phyloP scores from a whole-genome alignment of 2,888 invertebrate species.

The Ornithoptera priamus region DNA sequence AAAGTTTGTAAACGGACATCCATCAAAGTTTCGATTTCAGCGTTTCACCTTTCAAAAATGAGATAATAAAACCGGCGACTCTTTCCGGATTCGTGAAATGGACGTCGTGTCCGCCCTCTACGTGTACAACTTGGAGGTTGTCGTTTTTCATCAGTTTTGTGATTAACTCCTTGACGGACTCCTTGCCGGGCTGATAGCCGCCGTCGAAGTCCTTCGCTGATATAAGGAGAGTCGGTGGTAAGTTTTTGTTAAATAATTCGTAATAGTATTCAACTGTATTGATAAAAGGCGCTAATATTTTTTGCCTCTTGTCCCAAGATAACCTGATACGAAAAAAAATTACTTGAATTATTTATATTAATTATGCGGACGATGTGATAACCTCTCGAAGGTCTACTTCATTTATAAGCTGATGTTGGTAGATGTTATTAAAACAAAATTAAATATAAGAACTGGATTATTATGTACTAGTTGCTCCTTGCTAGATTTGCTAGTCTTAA shows the following conservation, averaged over 20 bases:
- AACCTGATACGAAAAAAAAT: conserved; percentile 44
- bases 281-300: conserved; percentile 47
- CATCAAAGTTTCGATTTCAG: conserved; percentile 13
- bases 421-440: too few relatives aligned
- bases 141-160: conserved; percentile 33
- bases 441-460: too few relatives aligned
- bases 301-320: conserved; percentile 59
- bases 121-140: conserved; percentile 39
- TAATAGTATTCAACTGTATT: conserved; percentile 51
- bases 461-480: too few relatives aligned
- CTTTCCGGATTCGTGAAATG: conserved; percentile 80
- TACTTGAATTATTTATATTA: not conserved
- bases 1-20: not conserved
- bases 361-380: too few relatives aligned
- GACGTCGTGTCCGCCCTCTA: conserved; percentile 81
- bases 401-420: too few relatives aligned
- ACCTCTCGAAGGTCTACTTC: too few relatives aligned
- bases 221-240: conserved; percentile 53
- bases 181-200: conserved; percentile 36
- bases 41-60: conserved; percentile 11
- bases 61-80: not conserved
- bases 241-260: conserved; percentile 46
- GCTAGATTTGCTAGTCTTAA: not conserved
- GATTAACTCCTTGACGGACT: conserved; percentile 39
- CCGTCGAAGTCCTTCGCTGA: conserved; percentile 39